A percentile compares a stretch with the other conserved stretches of the same genome.
Evolutionary conservation across 2,888 invertebrate species (phyloP).

Genomic region (Melinopterus prodromus): DNA sequence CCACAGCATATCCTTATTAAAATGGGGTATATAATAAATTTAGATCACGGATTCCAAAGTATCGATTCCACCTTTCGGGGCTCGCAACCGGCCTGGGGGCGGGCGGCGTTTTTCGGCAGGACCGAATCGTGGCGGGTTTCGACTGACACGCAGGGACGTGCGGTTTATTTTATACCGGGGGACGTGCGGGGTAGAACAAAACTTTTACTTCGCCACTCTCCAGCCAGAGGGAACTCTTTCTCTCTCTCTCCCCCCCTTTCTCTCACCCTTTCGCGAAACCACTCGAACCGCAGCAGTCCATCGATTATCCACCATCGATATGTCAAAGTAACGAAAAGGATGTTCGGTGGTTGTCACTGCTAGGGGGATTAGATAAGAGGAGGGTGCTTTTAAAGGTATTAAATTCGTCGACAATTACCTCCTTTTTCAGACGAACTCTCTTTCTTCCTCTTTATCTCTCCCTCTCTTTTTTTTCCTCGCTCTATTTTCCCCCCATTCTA

Average conservation of each 20-base stretch:
- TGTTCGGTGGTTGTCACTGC: slow-evolving; percentile 11
- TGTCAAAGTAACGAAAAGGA: slow-evolving; percentile 25
- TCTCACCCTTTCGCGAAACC: not conserved
- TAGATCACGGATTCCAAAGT: not conserved
- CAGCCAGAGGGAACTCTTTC: not conserved
- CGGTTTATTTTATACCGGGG: not conserved
- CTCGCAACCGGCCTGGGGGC: not conserved
- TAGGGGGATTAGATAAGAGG: slow-evolving; percentile 18
- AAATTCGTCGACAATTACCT: slow-evolving; percentile 4
- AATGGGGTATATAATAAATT: not conserved
- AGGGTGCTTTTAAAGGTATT: slow-evolving; percentile 23
- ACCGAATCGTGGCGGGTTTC: not conserved
- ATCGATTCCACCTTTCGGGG: not conserved
- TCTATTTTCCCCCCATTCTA: not conserved
- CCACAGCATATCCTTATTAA: not conserved
- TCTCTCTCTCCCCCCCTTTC: not conserved
- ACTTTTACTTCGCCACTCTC: not conserved
- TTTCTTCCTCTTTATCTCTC: not conserved
- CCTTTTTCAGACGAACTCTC: not conserved
- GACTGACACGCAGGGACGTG: not conserved
- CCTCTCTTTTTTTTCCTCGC: not conserved
- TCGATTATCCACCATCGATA: slow-evolving; percentile 19
- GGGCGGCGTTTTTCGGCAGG: not conserved
- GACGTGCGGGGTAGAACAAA: not conserved
- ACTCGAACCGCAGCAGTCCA: slow-evolving; percentile 9